Evolutionary conservation across 1,140 invertebrate genomes (phyloP), one percentile per base, ranked within the genome.

Genomic region (Nebria ingens): DNA sequence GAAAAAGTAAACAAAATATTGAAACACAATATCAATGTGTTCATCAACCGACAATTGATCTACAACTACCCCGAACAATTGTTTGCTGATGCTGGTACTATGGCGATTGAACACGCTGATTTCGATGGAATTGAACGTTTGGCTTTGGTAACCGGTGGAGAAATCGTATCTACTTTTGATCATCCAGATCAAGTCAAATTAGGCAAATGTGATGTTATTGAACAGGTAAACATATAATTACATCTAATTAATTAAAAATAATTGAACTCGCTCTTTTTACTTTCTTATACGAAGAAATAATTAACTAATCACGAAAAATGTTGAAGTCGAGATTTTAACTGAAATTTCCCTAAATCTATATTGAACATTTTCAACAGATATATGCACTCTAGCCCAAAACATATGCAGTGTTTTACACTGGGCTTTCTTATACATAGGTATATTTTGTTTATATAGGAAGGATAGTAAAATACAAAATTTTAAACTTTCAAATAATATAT

Each of bases 31-130:
- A 92, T 89, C 71, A 99, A 97, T 75, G 97, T 99, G 0, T 99
- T 99, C 65, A 97, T 99, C 65, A 99, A 99, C 73, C 87, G 93
- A 63, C 97, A 99, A 75, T 74, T 99, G 50, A 99, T 99, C 68
- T 99, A 99, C 76, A 99, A 99, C 72, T 99, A 99, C 70, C 97
- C 97, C 1, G 97, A 99, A 72, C 97, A 99, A 75, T 73, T 99
- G 53, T 99, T 99, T 74, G 93, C 97, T 52, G 97, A 99, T 80
- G 89, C 92, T 58, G 89, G 91, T 56, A 82, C 99, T 0, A 99
- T 99, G 97, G 95, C 97, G 0, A 99, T 99, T 68, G 97, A 99
- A 70, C 97, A 99, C 75, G 97, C 97, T 9, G 97, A 99, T 71
- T 99, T 99, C 72, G 96, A 99, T 76, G 97, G 97, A 49, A 97